phyloP scores from a whole-genome alignment of 1,140 invertebrate species.

The Drosophila nigrodunni region DNA sequence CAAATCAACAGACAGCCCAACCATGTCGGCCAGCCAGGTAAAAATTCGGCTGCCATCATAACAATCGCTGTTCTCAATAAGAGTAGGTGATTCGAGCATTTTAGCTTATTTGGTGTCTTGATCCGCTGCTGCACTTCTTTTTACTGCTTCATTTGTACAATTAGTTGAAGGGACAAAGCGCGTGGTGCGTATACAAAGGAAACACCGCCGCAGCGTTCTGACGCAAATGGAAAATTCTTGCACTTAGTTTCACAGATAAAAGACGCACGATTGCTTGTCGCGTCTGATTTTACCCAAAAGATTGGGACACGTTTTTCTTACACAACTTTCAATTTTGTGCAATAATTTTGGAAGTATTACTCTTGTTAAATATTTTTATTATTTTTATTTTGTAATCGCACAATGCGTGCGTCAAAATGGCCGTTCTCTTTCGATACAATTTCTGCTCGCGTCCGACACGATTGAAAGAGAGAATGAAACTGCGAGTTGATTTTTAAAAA shows the following conservation, averaged over 20 bases:
- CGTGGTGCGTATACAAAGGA: slow-evolving; percentile 34
- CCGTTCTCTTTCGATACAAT: slow-evolving; percentile 36
- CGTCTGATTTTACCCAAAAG: slow-evolving; percentile 1
- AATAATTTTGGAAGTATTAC: slow-evolving; percentile 33
- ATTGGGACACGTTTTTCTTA: slow-evolving; percentile 7
- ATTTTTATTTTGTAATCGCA: slow-evolving; percentile 47
- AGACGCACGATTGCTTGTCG: neutral
- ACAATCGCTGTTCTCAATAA: slow-evolving; percentile 67
- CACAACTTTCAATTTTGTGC: slow-evolving; percentile 62
- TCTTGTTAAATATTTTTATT: slow-evolving; percentile 30
- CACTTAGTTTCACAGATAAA: slow-evolving; percentile 34
- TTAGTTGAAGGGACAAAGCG: slow-evolving; percentile 32
- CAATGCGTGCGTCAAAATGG: slow-evolving; percentile 44
- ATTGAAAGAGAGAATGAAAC: slow-evolving; percentile 46
- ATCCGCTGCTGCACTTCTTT: slow-evolving; percentile 29
- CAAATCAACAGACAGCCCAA: slow-evolving; percentile 88
- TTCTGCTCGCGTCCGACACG: slow-evolving; percentile 26
- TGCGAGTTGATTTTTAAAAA: slow-evolving; percentile 31
- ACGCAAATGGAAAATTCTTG: slow-evolving; percentile 41
- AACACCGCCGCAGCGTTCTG: slow-evolving; percentile 17
- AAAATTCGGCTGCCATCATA: slow-evolving; percentile 88
- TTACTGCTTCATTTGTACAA: slow-evolving; percentile 61
- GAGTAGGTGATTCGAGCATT: slow-evolving; percentile 79
- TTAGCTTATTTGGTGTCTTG: slow-evolving; percentile 40
- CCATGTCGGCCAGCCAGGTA: slow-evolving; percentile 86